Evolutionary conservation across 35 echinoderm and acorn worm genomes (phyloP), one percentile per base, ranked within the genome.

Genomic region (Stichopus chloronotus): DNA sequence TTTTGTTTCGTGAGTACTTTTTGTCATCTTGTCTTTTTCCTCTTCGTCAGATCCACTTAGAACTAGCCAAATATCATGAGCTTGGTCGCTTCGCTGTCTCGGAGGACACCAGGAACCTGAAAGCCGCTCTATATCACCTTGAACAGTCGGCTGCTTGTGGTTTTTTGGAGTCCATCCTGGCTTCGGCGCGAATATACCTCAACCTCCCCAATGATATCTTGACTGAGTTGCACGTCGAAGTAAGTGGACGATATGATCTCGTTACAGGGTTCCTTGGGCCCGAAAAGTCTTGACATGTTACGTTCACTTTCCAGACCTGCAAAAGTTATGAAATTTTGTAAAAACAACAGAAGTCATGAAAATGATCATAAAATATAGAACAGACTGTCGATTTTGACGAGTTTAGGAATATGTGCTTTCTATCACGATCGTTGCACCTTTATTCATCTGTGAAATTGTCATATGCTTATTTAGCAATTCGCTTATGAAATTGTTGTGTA

Each of bases 61-160:
- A 98, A 58, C 81, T 99, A 22, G 94, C 93, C 53, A 93, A 94
- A 11, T 99, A 99, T 80, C 97, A 99, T 54, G 95, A 99, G 83
- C 22, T 99, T 14, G 97, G 97, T 5, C 95, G 97, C 13, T 96
- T 99, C 12, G 88, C 92, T 21, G 82, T 94, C 4, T 91, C 90
- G 52, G 92, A 94, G 10, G 91, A 99, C 7, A 77, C 74, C 19
- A 94, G 94, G 17, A 96, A 99, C 76, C 84, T 96, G 89, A 91
- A 95, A n/a, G 95, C 94, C 56, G 97, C 95, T 10, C 52, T 99
- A 68, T 99, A 96, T 76, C 97, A 99, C 90, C 86, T 99, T 14
- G 91, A 94, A 58, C 95, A 96, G 63, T 92, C 95, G 1, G 95
- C 94, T 0, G 56, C 95, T 7, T 99, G 97, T 76, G 95, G 95